Evolutionary conservation across 2,113 vertebrate genomes (phyloP).

Genomic region (Scalopus aquaticus): DNA sequence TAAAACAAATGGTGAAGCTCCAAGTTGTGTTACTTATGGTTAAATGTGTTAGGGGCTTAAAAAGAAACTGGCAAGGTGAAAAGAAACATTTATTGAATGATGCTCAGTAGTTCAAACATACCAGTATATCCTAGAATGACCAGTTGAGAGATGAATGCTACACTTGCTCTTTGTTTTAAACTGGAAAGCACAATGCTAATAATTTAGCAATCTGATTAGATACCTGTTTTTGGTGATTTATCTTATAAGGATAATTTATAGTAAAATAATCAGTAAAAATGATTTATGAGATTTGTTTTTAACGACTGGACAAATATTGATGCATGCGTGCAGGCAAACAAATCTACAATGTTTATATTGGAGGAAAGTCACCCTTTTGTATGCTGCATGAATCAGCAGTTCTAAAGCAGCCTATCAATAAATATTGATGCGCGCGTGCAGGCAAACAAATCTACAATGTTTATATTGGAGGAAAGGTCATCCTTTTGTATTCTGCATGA

Average conservation of each 20-base stretch:
- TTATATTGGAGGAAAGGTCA: not conserved
- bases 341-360: not conserved
- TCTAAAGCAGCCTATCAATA: not conserved
- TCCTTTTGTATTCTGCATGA: not conserved
- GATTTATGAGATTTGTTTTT: not conserved
- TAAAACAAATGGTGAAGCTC: not conserved
- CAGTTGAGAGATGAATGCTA: not conserved
- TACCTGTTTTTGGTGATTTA: not conserved
- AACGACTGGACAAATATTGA: not conserved
- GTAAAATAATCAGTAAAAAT: not conserved
- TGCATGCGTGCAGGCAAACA: not conserved
- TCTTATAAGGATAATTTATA: not conserved
- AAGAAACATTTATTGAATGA: not conserved
- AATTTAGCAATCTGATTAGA: not conserved
- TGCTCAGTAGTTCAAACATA: not conserved
- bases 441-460: not conserved
- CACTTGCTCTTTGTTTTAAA: not conserved
- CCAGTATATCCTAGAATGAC: not conserved
- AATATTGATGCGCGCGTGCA: not conserved
- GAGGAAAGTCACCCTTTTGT: not conserved
- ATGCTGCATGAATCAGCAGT: not conserved
- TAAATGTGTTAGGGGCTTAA: not conserved
- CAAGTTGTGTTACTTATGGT: no score
- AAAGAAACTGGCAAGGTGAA: not conserved
- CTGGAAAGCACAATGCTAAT: not conserved